Evolutionary conservation across 2,797 vertebrate species (phyloP), one percentile per base, ranked within the genome.

Genomic region (Zalophus californianus): DNA sequence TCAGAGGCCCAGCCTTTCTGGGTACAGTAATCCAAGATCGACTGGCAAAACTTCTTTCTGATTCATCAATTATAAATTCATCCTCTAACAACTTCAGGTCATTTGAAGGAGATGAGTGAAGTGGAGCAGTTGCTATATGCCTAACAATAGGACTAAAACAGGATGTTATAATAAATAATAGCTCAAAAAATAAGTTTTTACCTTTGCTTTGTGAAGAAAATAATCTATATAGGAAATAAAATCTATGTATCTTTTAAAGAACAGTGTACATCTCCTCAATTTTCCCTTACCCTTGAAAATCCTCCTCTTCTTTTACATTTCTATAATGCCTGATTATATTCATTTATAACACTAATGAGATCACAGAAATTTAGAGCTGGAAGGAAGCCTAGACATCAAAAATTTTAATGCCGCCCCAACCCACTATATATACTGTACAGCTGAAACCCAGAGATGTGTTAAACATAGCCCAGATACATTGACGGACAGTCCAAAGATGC

Each of bases 21-120:
- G 94, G 97, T 98, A 98, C 98, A 27, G 96, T 98, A 98, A 99
- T 82, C 98, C 98, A 99, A 94, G 97, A 92, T 56, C 4, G 23
- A 97, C 11, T 89, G 83, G 95, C 90, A 48, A 54, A 58, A 87
- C 1, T 96, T 94, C 6, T 90, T 90, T 89, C 94, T 18, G 97
- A 98, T 64, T 98, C 98, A 56, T 98, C 98, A 94, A 99, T 99
- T 91, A 98, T 86, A 98, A 99, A 99, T 83, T 99, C 98, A 64
- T 98, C 92, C 94, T 98, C 98, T 88, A 94, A 38, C 75, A 97
- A 96, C 64, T 96, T 95, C 77, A 32, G 27, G 80, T 92, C 35
- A 91, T 89, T 97, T 95, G 94, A 35, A 96, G 96, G 75, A 96
- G 21, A 9, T 16, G 66, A 80, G n/a, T 68, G 93, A 48, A 83